These are phyloP conservation scores for Montifringilla adamsi DNA, from an alignment of 2,113 vertebrate species.

Conservation along the genomic window DNA sequence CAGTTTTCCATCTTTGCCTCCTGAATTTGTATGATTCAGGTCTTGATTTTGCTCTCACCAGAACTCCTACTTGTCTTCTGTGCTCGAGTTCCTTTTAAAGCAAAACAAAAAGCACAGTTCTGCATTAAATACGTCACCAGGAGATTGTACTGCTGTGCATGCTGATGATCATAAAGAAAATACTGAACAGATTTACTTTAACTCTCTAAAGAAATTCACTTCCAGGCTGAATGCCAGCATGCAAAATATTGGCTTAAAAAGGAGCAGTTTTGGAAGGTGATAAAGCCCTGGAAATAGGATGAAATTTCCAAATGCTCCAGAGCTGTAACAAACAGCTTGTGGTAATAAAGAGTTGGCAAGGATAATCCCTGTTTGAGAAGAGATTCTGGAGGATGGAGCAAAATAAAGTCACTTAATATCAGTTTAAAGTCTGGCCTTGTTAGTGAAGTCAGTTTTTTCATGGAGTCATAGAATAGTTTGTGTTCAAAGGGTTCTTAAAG, in stretches of 20 bases:
- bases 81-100: not conserved
- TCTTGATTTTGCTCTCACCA: not conserved
- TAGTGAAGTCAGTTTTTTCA: not conserved
- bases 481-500: not conserved
- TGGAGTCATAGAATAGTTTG: not conserved
- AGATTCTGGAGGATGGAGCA: not conserved
- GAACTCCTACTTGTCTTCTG: not conserved
- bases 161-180: slow-evolving; percentile 11
- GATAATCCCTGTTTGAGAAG: not conserved
- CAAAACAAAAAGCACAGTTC: not conserved
- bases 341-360: slow-evolving; percentile 5
- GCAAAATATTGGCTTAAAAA: not conserved
- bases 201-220: not conserved
- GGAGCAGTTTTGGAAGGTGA: slow-evolving; percentile 14
- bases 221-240: not conserved
- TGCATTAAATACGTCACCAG: not conserved
- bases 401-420: not conserved
- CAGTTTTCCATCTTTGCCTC: not conserved
- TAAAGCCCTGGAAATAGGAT: not conserved
- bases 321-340: not conserved
- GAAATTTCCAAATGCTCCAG: not conserved
- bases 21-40: not conserved
- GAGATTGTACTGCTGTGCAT: not conserved
- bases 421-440: not conserved
- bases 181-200: not conserved